Evolutionary conservation across 2,113 vertebrate genomes (phyloP).

Genomic region (Empidonax alnorum): DNA sequence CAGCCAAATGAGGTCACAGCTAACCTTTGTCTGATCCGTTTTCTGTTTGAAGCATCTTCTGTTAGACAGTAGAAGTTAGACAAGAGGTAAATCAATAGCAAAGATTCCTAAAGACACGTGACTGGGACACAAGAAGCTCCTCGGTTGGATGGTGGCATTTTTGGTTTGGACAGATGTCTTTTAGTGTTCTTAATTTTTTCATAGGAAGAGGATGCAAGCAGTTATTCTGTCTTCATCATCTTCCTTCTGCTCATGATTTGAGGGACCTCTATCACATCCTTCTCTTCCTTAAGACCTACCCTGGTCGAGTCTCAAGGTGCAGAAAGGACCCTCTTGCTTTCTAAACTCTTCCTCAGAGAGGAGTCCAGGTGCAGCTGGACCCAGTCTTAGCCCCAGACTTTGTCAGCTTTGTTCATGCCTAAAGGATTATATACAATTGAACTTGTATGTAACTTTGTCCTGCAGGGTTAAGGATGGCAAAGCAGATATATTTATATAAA

Average conservation of each 20-base stretch:
- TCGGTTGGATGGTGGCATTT: background rate
- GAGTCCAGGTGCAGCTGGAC: background rate
- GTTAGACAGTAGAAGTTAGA: background rate
- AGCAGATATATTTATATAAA: background rate
- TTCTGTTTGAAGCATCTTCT: background rate
- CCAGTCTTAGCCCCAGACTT: background rate
- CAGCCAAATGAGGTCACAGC: background rate
- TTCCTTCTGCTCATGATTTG: background rate
- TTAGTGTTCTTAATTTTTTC: background rate
- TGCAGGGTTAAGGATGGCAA: background rate
- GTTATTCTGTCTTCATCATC: background rate
- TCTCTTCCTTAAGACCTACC: background rate
- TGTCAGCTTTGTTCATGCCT: background rate
- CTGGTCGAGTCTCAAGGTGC: background rate
- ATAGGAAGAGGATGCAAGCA: background rate
- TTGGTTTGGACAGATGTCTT: background rate
- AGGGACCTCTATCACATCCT: background rate
- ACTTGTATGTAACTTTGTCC: background rate
- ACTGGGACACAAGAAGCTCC: background rate
- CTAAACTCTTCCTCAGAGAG: background rate
- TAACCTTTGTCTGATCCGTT: background rate
- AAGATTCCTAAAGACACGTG: background rate
- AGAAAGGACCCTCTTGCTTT: background rate
- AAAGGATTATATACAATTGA: background rate
- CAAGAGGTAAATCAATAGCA: background rate